Evolutionary conservation across 2,888 invertebrate genomes (phyloP), one percentile per base, ranked within the genome.

Genomic region (Drosophila suboccidentalis): DNA sequence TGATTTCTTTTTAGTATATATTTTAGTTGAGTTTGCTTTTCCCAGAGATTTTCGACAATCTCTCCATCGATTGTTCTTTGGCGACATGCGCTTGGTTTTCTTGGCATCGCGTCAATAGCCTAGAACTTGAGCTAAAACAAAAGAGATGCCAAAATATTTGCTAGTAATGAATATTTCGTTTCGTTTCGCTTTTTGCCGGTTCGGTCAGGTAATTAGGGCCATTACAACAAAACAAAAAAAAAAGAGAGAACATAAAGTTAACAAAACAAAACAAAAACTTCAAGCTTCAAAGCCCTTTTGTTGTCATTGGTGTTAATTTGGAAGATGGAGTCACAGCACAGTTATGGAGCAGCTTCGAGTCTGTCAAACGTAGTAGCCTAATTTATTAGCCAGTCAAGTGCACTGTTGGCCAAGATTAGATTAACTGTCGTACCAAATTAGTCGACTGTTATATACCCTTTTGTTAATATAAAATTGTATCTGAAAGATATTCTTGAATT

Each of bases 91-190:
- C 53, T 62, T 26, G 15, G 26, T 64, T 59, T 73, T 73, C 57
- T 83, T 81, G 84, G 81, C 81, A 78, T n/a, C 61, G 50, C 61
- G 68, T 80, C 87, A 80, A 82, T 61, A 78, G 75, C 82, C 84
- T 61, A 82, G 84, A 86, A 86, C 82, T 83, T 82, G 78, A 65
- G 62, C 68, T 36, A 64, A 65, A 67, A 65, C 29, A 6, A 55
- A 51, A 57, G 36, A 60, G 55, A 69, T 26, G 34, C 68, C 69
- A 51, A 74, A 76, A 69, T 54, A 69, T 78, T 60, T 62, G 67
- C 61, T 36, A 22, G 69, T 69, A 78, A 78, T 70, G 79, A 78
- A 47, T 70, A 51, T 74, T 55, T 39, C 9, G 34, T n/a, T 59
- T 4, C 22, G 22, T 22, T 22, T 22, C 22, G 22, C 46, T 32